These are phyloP conservation scores for Drosophila navojoa DNA, from an alignment of 1,140 invertebrate genomes.

Conservation along the genomic window DNA sequence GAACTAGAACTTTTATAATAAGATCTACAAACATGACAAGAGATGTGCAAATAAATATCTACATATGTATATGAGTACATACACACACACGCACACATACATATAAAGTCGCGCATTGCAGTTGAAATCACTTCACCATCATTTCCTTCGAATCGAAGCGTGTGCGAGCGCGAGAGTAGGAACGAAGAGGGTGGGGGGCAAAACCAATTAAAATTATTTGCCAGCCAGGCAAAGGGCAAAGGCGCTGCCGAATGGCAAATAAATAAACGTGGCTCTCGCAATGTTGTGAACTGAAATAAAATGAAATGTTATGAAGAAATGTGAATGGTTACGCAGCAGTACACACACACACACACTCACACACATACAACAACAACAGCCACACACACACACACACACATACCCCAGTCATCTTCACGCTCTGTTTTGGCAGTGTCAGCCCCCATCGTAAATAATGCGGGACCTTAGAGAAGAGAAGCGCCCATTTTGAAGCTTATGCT, in stretches of 20 bases:
- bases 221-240: slow-evolving; percentile 69
- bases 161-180: slow-evolving; percentile 2
- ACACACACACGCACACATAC: not conserved
- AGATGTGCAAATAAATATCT: slow-evolving; percentile 24
- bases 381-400: not conserved
- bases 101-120: slow-evolving; percentile 27
- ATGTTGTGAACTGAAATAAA: slow-evolving; percentile 57
- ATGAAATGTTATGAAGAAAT: slow-evolving; percentile 74
- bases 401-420: slow-evolving; percentile 24
- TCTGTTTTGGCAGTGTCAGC: slow-evolving; percentile 46
- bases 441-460: slow-evolving; percentile 76
- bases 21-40: slow-evolving; percentile 38
- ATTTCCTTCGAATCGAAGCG: slow-evolving; percentile 36
- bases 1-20: slow-evolving; percentile 53
- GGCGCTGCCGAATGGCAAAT: slow-evolving; percentile 72
- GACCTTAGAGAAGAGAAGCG: slow-evolving; percentile 67
- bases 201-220: slow-evolving; percentile 82
- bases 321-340: slow-evolving; percentile 57
- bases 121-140: slow-evolving; percentile 65
- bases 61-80: not conserved
- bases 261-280: slow-evolving; percentile 65
- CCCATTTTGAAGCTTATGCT: slow-evolving; percentile 53
- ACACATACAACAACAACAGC: not conserved
- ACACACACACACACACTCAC: slow-evolving; percentile 17
- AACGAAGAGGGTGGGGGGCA: slow-evolving; percentile 33